Base-by-base conservation (phyloP, 2,888 invertebrate genomes). In the Noctua pronuba region DNA sequence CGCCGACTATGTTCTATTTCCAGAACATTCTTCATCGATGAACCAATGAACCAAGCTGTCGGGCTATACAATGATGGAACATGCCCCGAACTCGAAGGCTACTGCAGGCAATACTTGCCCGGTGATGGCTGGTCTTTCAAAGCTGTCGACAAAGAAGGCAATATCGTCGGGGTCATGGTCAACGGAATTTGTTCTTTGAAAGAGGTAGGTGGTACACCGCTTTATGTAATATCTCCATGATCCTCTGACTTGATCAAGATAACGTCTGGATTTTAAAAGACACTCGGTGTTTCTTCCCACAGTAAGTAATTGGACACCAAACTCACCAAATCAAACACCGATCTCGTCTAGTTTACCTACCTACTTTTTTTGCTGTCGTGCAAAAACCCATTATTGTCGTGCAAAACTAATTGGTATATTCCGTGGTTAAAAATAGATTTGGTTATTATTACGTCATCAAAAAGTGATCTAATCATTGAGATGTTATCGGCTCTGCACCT, bases 41-140 rank as follows among this genome's bases (percentile, higher is more conserved):
- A 97, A 84, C 97, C 97, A 0, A 91, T 97, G 66, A 97, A 97
- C 92, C 92, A 96, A 72, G 94, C 96, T 13, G 93, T 97, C 1
- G 95, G 95, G 0, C 92, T 97, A 1, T 97, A 97, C 44, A 93
- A 90, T 41, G 89, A 89, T 18, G 92, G 95, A 21, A 93, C 94
- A 1, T 97, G 97, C 85, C 74, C 92, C 1, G 98, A 98, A 86
- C 92, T 98, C 38, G 98, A 98, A 85, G 97, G 97, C 1, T 98
- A 97, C 91, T 97, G 97, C 83, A 90, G 92, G 10, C 93, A 97
- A 38, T 95, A 97, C 0, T 89, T 98, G 10, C 93, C 95, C 6
- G 83, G 82, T 0, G 97, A 97, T 80, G 97, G 97, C 16, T 91
- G 97, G 18, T 98, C 97, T 4, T 94, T 97, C 52, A 97, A 98